Conservation (phyloP, 2,888 invertebrate species). For the Melieria picta region DNA sequence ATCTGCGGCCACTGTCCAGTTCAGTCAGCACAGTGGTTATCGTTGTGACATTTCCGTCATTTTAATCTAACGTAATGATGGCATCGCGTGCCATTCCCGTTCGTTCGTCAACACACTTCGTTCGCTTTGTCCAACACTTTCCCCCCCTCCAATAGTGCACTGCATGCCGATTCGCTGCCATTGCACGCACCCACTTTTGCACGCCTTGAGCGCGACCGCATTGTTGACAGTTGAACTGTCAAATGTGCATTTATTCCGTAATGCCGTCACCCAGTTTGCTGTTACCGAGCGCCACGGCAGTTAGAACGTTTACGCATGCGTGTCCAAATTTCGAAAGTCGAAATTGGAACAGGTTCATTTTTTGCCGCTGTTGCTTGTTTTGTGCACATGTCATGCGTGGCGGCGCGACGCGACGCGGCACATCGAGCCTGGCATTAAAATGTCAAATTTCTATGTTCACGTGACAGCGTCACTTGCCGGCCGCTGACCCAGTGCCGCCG, state of each 20-base stretch:
- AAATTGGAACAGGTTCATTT: conserved; percentile 20
- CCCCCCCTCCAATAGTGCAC: too few relatives aligned
- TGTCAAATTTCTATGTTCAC: too few relatives aligned
- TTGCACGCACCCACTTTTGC: not conserved
- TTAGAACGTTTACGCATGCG: not conserved
- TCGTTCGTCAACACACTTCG: not conserved
- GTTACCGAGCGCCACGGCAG: not conserved
- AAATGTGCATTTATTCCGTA: conserved; percentile 5
- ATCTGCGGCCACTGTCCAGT: not conserved
- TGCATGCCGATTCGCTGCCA: too few relatives aligned
- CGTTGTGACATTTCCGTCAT: conserved; percentile 22
- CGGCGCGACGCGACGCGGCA: too few relatives aligned
- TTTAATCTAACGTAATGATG: conserved; percentile 15
- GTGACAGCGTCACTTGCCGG: too few relatives aligned
- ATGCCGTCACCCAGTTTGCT: not conserved
- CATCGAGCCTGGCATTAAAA: too few relatives aligned
- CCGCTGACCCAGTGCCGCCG: too few relatives aligned
- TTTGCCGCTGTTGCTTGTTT: not conserved
- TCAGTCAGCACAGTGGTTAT: conserved; percentile 3
- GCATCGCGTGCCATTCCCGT: conserved; percentile 16
- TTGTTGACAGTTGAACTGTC: conserved; percentile 21
- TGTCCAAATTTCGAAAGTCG: not conserved
- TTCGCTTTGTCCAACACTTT: not conserved
- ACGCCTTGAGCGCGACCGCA: not conserved
- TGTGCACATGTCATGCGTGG: too few relatives aligned